Evolutionary conservation across 2,113 vertebrate genomes (phyloP).

Genomic region (Garra rufa): DNA sequence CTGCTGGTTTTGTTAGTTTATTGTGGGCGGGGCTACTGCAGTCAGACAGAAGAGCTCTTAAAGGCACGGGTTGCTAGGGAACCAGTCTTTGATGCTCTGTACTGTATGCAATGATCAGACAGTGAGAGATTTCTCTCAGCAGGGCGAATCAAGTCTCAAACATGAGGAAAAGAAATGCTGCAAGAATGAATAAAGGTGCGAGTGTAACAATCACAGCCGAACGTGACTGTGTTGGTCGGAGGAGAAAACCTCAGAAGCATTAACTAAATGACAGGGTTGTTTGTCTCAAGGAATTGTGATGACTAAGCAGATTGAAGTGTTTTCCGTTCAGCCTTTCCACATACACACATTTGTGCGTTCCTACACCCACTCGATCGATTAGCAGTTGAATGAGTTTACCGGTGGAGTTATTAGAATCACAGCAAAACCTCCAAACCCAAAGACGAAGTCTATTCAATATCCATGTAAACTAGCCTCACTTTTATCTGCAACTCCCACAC

Average conservation of each 20-base stretch:
- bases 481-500: slow-evolving; percentile 49
- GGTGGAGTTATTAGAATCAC: slow-evolving; percentile 5
- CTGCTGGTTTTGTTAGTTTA: slow-evolving; percentile 27
- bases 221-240: neutral
- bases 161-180: neutral
- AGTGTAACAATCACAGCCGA: neutral
- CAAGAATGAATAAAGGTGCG: neutral
- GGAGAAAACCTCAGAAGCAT: neutral
- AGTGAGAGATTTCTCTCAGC: slow-evolving; percentile 33
- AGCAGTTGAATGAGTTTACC: neutral
- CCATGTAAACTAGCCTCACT: slow-evolving; percentile 45
- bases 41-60: slow-evolving; percentile 30
- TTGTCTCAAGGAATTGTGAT: neutral
- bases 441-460: slow-evolving; percentile 42
- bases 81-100: slow-evolving; percentile 38
- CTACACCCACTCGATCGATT: slow-evolving; percentile 52
- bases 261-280: slow-evolving; percentile 20
- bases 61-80: slow-evolving; percentile 47
- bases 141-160: neutral
- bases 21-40: slow-evolving; percentile 12
- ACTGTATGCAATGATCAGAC: slow-evolving; percentile 34
- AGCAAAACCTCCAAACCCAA: slow-evolving; percentile 7
- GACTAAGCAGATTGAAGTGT: slow-evolving; percentile 16
- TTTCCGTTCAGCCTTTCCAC: slow-evolving; percentile 34
- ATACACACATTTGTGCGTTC: slow-evolving; percentile 53